Percentiles rank a stretch among this genome's conserved stretches.
Conservation (phyloP, 2,113 vertebrate species). For the Ageneiosus marmoratus region DNA sequence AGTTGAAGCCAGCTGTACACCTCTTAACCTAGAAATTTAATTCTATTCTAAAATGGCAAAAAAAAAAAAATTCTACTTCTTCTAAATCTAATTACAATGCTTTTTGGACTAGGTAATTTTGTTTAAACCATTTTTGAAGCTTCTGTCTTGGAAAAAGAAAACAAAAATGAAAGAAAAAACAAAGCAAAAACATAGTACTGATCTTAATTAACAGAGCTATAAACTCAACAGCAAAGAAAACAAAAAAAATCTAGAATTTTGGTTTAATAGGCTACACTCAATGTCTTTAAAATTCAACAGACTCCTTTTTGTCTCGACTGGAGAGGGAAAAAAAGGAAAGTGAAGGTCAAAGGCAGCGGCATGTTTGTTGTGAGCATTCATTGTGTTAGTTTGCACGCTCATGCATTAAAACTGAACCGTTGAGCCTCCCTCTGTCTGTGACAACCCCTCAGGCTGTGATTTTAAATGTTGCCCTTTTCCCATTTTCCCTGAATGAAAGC, state of each 20-base stretch:
- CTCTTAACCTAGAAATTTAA: constrained; percentile 61
- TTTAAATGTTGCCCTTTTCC: constrained; percentile 36
- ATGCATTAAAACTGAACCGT: constrained; percentile 28
- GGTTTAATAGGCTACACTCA: constrained; percentile 2
- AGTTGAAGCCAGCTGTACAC: constrained; percentile 15
- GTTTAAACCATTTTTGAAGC: not conserved
- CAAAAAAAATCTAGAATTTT: not conserved
- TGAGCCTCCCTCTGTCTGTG: not conserved
- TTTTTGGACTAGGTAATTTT: constrained; percentile 35
- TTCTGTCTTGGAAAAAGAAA: constrained; percentile 3
- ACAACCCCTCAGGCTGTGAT: constrained; percentile 22
- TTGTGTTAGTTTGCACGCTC: constrained; percentile 33
- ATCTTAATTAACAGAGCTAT: constrained; percentile 25
- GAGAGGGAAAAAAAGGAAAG: not conserved
- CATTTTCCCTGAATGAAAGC: constrained; percentile 15
- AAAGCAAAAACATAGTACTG: not conserved
- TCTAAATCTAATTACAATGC: constrained; percentile 33
- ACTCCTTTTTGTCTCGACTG: constrained; percentile 17
- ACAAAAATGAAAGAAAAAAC: not conserved
- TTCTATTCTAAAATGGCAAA: constrained; percentile 29
- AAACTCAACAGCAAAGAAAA: constrained; percentile 3
- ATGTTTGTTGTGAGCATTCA: constrained; percentile 29
- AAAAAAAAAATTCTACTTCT: not conserved
- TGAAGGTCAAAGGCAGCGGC: constrained; percentile 23
- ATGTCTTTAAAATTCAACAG: constrained; percentile 32